Percentiles rank a stretch among this genome's conserved stretches.
Conservation (phyloP, 2,888 invertebrate genomes). For the Andrena praecox region DNA sequence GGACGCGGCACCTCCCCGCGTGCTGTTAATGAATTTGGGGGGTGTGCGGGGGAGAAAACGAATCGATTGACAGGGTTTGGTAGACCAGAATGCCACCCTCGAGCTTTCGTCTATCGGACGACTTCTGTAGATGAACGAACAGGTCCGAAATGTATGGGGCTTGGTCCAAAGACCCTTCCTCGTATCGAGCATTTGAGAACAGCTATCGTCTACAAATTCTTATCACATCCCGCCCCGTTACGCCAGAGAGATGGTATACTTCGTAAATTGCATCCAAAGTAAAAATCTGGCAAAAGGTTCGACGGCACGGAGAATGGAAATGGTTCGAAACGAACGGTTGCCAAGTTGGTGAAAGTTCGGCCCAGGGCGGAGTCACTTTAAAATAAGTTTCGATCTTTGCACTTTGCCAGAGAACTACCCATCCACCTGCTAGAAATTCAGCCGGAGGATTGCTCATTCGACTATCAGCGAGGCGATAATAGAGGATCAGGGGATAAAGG, state of each 20-base stretch:
- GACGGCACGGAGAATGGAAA: slow-evolving; percentile 11
- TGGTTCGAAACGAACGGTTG: slow-evolving; percentile 14
- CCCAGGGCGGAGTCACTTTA: slow-evolving; percentile 13
- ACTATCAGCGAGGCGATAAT: slow-evolving; percentile 57
- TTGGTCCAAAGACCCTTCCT: neutral
- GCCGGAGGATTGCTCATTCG: slow-evolving; percentile 41
- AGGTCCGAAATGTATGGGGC: neutral
- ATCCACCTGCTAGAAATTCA: slow-evolving; percentile 34
- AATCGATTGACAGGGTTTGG: too few relatives aligned
- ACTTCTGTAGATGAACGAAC: too few relatives aligned
- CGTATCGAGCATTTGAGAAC: neutral
- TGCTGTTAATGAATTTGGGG: neutral
- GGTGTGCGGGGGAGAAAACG: too few relatives aligned
- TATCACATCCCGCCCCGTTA: neutral
- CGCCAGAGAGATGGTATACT: neutral
- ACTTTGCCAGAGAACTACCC: slow-evolving; percentile 18
- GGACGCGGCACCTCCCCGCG: neutral
- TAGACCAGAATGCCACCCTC: too few relatives aligned
- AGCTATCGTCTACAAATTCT: slow-evolving; percentile 15
- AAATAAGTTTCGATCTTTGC: slow-evolving; percentile 23
- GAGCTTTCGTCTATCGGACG: too few relatives aligned
- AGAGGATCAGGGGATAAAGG: slow-evolving; percentile 26
- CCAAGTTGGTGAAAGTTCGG: slow-evolving; percentile 40
- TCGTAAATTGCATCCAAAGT: slow-evolving; percentile 16
- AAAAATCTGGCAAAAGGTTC: slow-evolving; percentile 9